phyloP scores from a whole-genome alignment of 2,113 vertebrate genomes.

The Okapia johnstoni region DNA sequence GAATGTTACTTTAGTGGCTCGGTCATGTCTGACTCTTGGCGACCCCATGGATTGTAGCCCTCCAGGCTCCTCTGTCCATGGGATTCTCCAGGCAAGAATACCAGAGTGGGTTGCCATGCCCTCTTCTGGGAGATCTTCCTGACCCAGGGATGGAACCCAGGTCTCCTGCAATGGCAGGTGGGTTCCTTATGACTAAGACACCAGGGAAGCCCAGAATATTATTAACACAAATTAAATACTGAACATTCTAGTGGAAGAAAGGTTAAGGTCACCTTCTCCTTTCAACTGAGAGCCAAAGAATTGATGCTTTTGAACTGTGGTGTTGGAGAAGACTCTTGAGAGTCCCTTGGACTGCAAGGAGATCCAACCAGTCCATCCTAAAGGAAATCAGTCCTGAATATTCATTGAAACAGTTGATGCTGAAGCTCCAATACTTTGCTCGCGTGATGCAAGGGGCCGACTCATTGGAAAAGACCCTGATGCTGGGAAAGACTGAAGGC shows the following conservation, averaged over 20 bases:
- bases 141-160: neutral
- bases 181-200: too few species aligned
- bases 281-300: neutral
- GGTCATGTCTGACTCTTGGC: rapidly evolving
- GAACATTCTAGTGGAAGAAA: too few species aligned
- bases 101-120: neutral
- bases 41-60: neutral
- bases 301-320: neutral
- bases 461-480: neutral
- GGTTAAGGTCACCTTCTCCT: neutral
- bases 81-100: neutral
- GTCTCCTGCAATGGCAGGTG: too few species aligned
- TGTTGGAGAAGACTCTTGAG: neutral
- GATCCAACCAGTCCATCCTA: neutral
- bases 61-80: neutral
- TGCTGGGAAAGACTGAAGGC: neutral
- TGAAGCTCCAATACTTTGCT: neutral
- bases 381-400: neutral
- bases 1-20: rapidly evolving
- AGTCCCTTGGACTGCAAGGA: neutral
- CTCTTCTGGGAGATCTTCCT: neutral
- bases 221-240: neutral
- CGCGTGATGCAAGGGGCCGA: rapidly evolving
- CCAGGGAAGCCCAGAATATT: too few species aligned
- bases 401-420: neutral